Evolutionary conservation across 2,888 invertebrate genomes (phyloP).

Genomic region (Sminthurides aquaticus): DNA sequence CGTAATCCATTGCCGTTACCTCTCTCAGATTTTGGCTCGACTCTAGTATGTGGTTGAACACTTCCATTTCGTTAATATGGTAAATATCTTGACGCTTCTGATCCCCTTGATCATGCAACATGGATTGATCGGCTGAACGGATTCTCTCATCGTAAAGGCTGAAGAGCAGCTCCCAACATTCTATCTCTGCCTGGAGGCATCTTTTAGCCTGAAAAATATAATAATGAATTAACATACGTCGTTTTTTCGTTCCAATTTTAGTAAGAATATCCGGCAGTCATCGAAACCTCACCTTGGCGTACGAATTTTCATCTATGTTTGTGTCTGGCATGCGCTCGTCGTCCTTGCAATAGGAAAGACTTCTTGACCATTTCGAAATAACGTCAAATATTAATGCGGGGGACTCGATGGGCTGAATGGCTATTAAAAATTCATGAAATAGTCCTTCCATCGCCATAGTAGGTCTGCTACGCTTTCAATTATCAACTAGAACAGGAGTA

Average conservation of each 20-base stretch:
- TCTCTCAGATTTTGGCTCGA: constrained; percentile 28
- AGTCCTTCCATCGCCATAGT: constrained; percentile 28
- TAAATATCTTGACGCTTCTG: constrained; percentile 25
- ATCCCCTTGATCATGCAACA: constrained; percentile 11
- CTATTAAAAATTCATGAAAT: constrained; percentile 26
- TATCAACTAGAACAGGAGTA: background rate
- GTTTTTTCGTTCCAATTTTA: background rate
- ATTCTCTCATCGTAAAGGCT: constrained; percentile 28
- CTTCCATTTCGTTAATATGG: constrained; percentile 29
- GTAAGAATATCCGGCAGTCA: background rate
- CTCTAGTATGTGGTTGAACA: constrained; percentile 20
- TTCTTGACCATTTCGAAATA: constrained; percentile 14
- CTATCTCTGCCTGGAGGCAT: constrained; percentile 27
- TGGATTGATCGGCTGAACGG: constrained; percentile 12
- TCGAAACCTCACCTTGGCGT: constrained; percentile 20
- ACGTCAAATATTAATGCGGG: constrained; percentile 32
- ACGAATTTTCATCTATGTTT: constrained; percentile 26
- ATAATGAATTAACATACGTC: constrained; percentile 6
- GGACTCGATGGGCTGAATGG: constrained; percentile 28
- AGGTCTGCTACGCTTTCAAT: background rate
- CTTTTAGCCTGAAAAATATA: constrained; percentile 27
- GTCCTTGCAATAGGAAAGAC: background rate
- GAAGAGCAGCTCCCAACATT: constrained; percentile 36
- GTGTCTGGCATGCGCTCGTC: constrained; percentile 26
- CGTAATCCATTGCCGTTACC: constrained; percentile 21